Percentiles rank a stretch among this genome's conserved stretches.
These are phyloP conservation scores for Brenthis daphne DNA, from an alignment of 2,888 invertebrate genomes.

Conservation along the genomic window DNA sequence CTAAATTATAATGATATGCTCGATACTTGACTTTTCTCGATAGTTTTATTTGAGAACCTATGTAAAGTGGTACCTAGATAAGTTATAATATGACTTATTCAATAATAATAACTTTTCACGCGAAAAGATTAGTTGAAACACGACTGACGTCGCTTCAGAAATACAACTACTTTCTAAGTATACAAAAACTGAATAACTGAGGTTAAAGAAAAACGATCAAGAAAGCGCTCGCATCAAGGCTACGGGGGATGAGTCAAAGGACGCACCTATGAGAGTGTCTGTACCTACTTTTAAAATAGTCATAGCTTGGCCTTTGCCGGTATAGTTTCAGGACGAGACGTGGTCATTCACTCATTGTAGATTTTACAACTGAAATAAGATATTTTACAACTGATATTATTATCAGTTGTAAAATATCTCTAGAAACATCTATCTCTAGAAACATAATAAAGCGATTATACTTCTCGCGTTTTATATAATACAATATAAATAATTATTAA, in stretches of 20 bases:
- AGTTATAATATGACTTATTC: constrained; percentile 7
- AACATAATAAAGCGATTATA: too few relatives aligned
- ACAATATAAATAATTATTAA: too few relatives aligned
- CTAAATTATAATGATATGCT: constrained; percentile 24
- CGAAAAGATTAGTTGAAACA: not conserved
- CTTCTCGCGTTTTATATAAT: too few relatives aligned
- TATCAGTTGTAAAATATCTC: too few relatives aligned
- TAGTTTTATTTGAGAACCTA: not conserved
- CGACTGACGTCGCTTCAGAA: not conserved
- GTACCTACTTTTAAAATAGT: constrained; percentile 6
- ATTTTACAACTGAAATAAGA: not conserved
- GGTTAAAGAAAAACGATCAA: constrained; percentile 6
- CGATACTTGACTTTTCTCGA: constrained; percentile 3
- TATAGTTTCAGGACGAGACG: not conserved
- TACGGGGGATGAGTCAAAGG: constrained; percentile 15
- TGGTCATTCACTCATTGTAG: not conserved
- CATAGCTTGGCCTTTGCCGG: not conserved
- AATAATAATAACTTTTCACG: not conserved
- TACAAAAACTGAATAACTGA: not conserved
- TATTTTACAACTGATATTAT: not conserved
- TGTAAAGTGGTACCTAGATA: constrained; percentile 7
- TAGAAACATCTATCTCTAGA: too few relatives aligned
- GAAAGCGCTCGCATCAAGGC: constrained; percentile 4
- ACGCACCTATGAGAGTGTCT: constrained; percentile 15
- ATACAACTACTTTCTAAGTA: too few relatives aligned